phyloP scores from a whole-genome alignment of 1,140 invertebrate genomes.

The Tribolium castaneum region DNA sequence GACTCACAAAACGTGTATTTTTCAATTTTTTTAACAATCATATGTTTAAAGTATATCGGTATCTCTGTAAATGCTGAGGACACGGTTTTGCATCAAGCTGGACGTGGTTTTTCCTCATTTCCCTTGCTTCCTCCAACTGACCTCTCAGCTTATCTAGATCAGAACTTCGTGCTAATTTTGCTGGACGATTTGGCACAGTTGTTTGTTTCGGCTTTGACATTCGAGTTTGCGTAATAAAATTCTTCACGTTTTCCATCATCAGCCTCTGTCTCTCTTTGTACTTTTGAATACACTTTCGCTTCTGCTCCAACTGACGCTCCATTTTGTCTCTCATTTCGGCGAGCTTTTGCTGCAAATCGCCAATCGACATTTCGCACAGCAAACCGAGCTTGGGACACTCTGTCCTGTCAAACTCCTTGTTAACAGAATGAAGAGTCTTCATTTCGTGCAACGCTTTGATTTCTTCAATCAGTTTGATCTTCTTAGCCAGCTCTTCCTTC shows the following conservation, averaged over 20 bases:
- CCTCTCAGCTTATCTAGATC: conserved; percentile 41
- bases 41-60: background rate
- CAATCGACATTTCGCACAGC: conserved; percentile 71
- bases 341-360: conserved; percentile 68
- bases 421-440: conserved; percentile 26
- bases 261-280: conserved; percentile 55
- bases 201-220: conserved; percentile 45
- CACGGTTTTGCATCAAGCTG: background rate
- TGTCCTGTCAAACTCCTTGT: conserved; percentile 68
- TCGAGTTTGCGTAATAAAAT: conserved; percentile 54
- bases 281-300: conserved; percentile 56
- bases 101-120: conserved; percentile 9
- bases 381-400: conserved; percentile 68
- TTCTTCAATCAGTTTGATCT: conserved; percentile 68
- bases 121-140: conserved; percentile 46
- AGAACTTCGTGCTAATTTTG: background rate
- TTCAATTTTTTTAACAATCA: background rate
- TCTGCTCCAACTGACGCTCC: conserved; percentile 66
- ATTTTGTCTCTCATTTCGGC: conserved; percentile 64
- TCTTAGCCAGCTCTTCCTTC: conserved; percentile 65
- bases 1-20: background rate
- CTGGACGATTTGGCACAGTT: background rate
- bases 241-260: conserved; percentile 57
- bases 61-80: background rate
- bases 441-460: conserved; percentile 62